Conservation (phyloP, 2,888 invertebrate species). For the Caenorhabditis angaria region DNA sequence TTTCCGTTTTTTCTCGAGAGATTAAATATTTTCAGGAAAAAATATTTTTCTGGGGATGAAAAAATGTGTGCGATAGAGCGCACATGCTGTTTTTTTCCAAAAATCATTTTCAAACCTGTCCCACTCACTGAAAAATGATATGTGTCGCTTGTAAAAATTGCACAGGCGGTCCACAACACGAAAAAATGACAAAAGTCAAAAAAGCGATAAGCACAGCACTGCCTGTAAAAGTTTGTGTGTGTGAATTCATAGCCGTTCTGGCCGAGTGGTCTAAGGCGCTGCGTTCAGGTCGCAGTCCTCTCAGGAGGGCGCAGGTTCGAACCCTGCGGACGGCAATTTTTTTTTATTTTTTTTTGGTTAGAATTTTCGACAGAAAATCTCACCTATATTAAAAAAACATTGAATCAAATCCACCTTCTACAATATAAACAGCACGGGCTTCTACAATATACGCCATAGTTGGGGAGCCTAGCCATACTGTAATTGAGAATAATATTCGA, state of each 20-base stretch:
- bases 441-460: constrained; percentile 34
- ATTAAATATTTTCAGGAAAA: too few relatives aligned
- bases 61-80: too few relatives aligned
- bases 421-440: constrained; percentile 35
- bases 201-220: constrained; percentile 21
- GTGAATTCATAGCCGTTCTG: constrained; percentile 13
- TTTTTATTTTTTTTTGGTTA: constrained; percentile 12
- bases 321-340: constrained; percentile 48
- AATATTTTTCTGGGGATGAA: too few relatives aligned
- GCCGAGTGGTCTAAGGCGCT: constrained; percentile 76
- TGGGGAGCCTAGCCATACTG: constrained; percentile 20
- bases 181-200: constrained; percentile 28
- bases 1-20: too few relatives aligned
- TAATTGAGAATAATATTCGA: constrained; percentile 22
- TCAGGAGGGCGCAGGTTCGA: constrained; percentile 61
- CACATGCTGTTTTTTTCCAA: too few relatives aligned
- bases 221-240: constrained; percentile 13
- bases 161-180: constrained; percentile 31
- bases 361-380: too few relatives aligned
- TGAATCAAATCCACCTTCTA: constrained; percentile 17
- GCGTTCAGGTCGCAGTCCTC: constrained; percentile 82
- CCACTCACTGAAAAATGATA: constrained; percentile 25
- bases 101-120: not conserved
- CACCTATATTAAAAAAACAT: not conserved
- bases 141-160: constrained; percentile 30